Percentiles rank a stretch among this genome's conserved stretches.
Conservation (phyloP, 2,888 invertebrate species). For the Rhingia rostrata region DNA sequence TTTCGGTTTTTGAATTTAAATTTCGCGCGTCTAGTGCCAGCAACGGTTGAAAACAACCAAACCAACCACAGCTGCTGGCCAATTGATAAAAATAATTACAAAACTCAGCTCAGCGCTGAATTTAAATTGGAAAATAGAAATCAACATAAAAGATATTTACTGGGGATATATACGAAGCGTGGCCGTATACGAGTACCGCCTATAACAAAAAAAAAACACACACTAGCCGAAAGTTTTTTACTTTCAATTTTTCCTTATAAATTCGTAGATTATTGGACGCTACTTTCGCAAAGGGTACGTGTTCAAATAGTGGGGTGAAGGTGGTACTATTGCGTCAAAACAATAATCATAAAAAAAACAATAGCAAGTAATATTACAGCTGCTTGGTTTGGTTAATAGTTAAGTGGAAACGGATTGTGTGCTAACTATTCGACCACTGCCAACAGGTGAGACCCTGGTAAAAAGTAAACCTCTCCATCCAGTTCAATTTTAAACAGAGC, state of each 20-base stretch:
- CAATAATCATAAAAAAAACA: conserved; percentile 14
- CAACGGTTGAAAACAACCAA: neutral
- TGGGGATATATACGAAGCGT: conserved; percentile 17
- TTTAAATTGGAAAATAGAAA: conserved; percentile 37
- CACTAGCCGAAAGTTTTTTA: conserved; percentile 22
- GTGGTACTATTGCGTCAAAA: conserved; percentile 24
- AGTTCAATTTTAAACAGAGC: neutral
- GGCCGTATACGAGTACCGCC: conserved; percentile 15
- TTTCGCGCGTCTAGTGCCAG: conserved; percentile 24
- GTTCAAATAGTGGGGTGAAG: conserved; percentile 6
- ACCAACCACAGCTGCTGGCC: conserved; percentile 37
- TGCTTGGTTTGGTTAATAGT: conserved; percentile 36
- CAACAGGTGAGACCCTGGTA: conserved; percentile 15
- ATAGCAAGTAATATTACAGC: neutral
- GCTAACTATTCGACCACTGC: conserved; percentile 24
- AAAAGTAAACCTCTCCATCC: neutral
- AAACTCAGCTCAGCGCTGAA: conserved; percentile 31
- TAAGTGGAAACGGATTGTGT: conserved; percentile 36
- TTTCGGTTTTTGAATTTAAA: conserved; percentile 41
- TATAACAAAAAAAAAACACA: neutral
- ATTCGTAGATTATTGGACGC: conserved; percentile 10
- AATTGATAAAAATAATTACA: conserved; percentile 55
- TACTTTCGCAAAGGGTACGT: conserved; percentile 40
- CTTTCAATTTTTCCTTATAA: conserved; percentile 39
- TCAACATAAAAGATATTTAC: conserved; percentile 21